phyloP scores from a whole-genome alignment of 2,888 invertebrate genomes.

The Melinaea marsaeus region DNA sequence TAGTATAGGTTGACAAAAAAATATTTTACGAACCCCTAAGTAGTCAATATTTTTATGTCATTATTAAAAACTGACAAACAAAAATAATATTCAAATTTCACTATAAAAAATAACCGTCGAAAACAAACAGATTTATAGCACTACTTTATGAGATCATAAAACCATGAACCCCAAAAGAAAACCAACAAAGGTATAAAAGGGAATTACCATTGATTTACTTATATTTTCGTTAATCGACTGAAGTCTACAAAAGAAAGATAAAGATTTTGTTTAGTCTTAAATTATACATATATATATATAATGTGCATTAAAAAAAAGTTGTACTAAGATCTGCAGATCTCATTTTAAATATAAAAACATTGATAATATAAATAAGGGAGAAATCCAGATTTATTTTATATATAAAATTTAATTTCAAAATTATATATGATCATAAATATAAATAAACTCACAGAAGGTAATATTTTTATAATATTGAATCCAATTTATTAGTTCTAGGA shows the following conservation, averaged over 20 bases:
- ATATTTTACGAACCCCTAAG: too few relatives aligned
- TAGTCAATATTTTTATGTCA: background rate
- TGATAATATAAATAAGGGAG: too few relatives aligned
- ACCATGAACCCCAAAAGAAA: conserved; percentile 5
- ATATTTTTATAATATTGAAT: background rate
- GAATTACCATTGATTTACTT: background rate
- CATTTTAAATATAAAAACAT: too few relatives aligned
- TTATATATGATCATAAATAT: background rate
- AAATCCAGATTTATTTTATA: too few relatives aligned
- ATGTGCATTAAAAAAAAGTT: background rate
- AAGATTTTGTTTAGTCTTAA: too few relatives aligned
- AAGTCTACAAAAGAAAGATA: background rate
- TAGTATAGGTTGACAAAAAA: background rate
- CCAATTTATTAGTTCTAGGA: background rate
- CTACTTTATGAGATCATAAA: conserved; percentile 4
- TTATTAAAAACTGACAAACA: background rate
- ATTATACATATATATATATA: background rate
- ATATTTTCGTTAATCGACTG: conserved; percentile 1
- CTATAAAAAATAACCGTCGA: background rate
- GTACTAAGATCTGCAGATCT: background rate
- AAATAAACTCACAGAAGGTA: background rate
- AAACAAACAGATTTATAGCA: conserved; percentile 4
- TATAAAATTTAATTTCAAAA: too few relatives aligned
- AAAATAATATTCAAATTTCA: background rate
- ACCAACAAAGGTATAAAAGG: conserved; percentile 3